These are phyloP conservation scores for Gisinianus flammeolus DNA, from an alignment of 2,888 invertebrate species.

Conservation along the genomic window DNA sequence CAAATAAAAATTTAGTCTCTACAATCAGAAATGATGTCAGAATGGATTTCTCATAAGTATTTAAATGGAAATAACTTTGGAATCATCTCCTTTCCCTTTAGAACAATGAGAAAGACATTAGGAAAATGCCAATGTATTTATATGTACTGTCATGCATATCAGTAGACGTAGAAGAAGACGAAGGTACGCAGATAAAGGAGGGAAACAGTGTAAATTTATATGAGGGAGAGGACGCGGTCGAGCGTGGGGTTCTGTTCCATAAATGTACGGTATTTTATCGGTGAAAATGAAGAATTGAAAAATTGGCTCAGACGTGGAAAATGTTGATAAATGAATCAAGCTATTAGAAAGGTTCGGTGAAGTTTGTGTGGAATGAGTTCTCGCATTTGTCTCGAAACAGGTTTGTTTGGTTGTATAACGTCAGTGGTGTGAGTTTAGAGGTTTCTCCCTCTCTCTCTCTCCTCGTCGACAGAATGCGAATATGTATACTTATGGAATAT, in stretches of 20 bases:
- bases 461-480: too few species aligned
- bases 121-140: background rate
- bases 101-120: too few species aligned
- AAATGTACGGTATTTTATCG: conserved; percentile 20
- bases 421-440: background rate
- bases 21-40: too few species aligned
- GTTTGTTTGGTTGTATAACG: conserved; percentile 18
- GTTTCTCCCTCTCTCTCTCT: background rate
- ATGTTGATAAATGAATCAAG: conserved; percentile 55
- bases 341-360: conserved; percentile 45
- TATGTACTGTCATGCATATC: too few species aligned
- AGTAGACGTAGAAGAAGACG: too few species aligned
- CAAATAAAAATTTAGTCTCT: too few species aligned
- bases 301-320: conserved; percentile 52
- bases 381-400: conserved; percentile 48
- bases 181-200: too few species aligned
- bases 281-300: conserved; percentile 50
- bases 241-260: background rate
- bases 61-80: too few species aligned
- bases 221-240: too few species aligned
- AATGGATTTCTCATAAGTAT: too few species aligned
- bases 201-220: too few species aligned
- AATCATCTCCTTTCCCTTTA: too few species aligned
- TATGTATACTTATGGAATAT: background rate
- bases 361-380: conserved; percentile 25